These are phyloP conservation scores for Sinocyclocheilus maitianheensis DNA, from an alignment of 2,113 vertebrate species.

Conservation along the genomic window DNA sequence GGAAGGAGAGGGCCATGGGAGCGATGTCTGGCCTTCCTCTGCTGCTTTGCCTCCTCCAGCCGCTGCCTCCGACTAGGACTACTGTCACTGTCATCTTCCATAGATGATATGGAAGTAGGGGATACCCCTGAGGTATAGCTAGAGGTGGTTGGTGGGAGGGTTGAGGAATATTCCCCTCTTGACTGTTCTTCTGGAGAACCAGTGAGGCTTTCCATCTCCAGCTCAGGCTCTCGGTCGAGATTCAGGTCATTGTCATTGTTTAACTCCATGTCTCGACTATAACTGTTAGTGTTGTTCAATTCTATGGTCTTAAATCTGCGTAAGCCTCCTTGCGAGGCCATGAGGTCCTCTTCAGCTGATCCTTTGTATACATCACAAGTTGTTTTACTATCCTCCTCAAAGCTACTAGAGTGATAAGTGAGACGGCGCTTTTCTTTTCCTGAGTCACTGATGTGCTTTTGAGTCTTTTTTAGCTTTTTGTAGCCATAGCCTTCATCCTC, in stretches of 20 bases:
- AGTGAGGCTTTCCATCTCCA: slow-evolving; percentile 98
- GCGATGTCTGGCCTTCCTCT: slow-evolving; percentile 95
- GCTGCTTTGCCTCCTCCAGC: slow-evolving; percentile 95
- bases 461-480: slow-evolving; percentile 77
- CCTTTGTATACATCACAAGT: slow-evolving; percentile 76
- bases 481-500: slow-evolving; percentile 84
- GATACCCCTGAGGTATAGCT: slow-evolving; percentile 95
- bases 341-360: slow-evolving; percentile 77
- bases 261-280: slow-evolving; percentile 85
- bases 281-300: slow-evolving; percentile 91
- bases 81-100: slow-evolving; percentile 98
- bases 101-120: slow-evolving; percentile 93
- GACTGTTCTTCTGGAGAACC: slow-evolving; percentile 95
- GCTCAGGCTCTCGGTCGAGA: slow-evolving; percentile 91
- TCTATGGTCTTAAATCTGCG: slow-evolving; percentile 97
- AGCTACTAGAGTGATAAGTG: slow-evolving; percentile 82
- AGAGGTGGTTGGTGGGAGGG: slow-evolving; percentile 90
- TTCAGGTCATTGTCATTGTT: slow-evolving; percentile 82
- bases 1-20: slow-evolving; percentile 93
- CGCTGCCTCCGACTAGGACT: slow-evolving; percentile 94
- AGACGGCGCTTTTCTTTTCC: slow-evolving; percentile 86
- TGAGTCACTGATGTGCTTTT: slow-evolving; percentile 81
- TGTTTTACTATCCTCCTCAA: slow-evolving; percentile 86
- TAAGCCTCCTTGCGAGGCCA: slow-evolving; percentile 87
- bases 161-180: slow-evolving; percentile 93